Evolutionary conservation across 2,797 vertebrate species (phyloP), one percentile per base, ranked within the genome.

Genomic region (Cottoperca gobio): DNA sequence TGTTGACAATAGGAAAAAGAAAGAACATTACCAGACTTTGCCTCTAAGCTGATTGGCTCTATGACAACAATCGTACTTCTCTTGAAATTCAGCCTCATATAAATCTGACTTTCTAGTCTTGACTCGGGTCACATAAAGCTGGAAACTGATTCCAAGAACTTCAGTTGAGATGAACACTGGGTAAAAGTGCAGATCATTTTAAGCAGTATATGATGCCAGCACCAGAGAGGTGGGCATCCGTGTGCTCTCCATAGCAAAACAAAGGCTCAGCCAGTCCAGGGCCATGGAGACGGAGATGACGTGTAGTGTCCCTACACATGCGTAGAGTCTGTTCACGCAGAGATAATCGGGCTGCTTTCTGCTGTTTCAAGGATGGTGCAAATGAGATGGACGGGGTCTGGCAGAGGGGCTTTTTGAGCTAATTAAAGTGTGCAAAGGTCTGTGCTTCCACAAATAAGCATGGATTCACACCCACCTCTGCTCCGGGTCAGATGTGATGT

Each of bases 391-490:
- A 53, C 5, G 10, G 11, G 40, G 49, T 84, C 28, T 31, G 28
- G 28, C 28, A 31, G 28, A 31, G 28, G n/a, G n/a, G 28, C 31
- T 31, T 31, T 74, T 45, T 48, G 23, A 33, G 40, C 75, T 92
- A 71, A 83, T 91, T 88, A 84, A 49, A 63, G 58, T 48, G 57
- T 73, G 69, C 65, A 31, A 31, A 31, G 31, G 70, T 70, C 75
- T 63, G 60, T 50, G 59, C 64, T 70, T 82, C 58, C 84, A 72
- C 81, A 87, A 89, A 90, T 79, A 73, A 86, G 81, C 50, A 21
- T 55, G 58, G 61, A 63, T 84, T 86, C 74, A 70, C 76, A 26
- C 42, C 59, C 35, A 42, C 68, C 69, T 61, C 77, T 73, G 50
- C 76, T 76, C 50, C 24, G 63, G 81, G 73, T 86, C 86, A 78